Percentiles rank a stretch among this genome's conserved stretches.
Conservation (phyloP, 2,888 invertebrate genomes). For the Ephialtes manifestator region DNA sequence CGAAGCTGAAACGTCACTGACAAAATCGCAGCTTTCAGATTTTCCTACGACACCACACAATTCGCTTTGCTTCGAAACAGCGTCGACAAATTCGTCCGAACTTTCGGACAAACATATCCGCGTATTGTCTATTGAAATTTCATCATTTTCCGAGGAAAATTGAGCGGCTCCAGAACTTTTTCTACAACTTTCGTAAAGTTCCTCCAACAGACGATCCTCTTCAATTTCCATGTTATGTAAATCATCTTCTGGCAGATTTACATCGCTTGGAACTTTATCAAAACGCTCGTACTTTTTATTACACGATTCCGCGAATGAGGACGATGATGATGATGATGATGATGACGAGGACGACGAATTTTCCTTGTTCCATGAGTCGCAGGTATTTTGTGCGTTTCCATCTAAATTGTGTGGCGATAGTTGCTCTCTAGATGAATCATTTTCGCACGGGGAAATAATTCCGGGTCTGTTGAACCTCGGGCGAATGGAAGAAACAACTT, state of each 20-base stretch:
- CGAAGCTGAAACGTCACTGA: not conserved
- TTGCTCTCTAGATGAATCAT: slow-evolving; percentile 51
- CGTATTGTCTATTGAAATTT: not conserved
- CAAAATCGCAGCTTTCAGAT: not conserved
- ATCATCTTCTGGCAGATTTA: not conserved
- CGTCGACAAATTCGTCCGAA: slow-evolving; percentile 26
- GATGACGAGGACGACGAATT: slow-evolving; percentile 27
- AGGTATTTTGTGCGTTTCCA: slow-evolving; percentile 34
- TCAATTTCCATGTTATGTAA: not conserved
- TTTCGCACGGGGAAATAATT: slow-evolving; percentile 43
- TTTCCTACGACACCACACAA: not conserved
- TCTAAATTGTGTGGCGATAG: slow-evolving; percentile 37
- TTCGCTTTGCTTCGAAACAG: not conserved
- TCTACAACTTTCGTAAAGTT: not conserved
- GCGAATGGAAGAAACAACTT: slow-evolving; percentile 48
- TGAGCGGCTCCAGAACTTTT: not conserved
- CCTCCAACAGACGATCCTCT: not conserved
- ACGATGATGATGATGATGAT: slow-evolving; percentile 31
- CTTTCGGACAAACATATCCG: slow-evolving; percentile 34
- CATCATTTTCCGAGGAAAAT: not conserved
- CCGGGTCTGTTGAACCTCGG: slow-evolving; percentile 57
- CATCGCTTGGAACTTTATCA: not conserved
- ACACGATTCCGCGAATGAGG: slow-evolving; percentile 39
- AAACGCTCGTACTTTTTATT: slow-evolving; percentile 24
- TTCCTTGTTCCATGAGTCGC: slow-evolving; percentile 34